A percentile compares a stretch with the other conserved stretches of the same genome.
phyloP scores from a whole-genome alignment of 2,797 vertebrate species.

The Corythornis leucogaster region DNA sequence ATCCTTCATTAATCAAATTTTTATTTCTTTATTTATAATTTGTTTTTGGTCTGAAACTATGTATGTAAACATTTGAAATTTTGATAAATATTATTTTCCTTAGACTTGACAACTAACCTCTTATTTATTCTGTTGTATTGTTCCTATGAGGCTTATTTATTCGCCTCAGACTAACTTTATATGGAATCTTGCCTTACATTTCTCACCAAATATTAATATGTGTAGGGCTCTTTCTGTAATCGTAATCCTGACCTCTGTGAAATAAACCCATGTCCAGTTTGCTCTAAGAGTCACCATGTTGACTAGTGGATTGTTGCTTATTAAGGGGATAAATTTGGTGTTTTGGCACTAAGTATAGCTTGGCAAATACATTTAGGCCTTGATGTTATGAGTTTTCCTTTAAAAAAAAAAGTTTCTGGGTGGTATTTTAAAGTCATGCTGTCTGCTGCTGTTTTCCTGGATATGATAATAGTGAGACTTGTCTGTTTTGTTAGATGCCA shows the following conservation, averaged over 20 bases:
- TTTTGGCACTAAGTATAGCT: constrained; percentile 4
- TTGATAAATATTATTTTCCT: not conserved
- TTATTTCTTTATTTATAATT: not conserved
- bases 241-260: not conserved
- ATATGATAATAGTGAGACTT: not conserved
- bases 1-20: not conserved
- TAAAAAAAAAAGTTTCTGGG: constrained; percentile 39
- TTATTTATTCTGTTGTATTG: not conserved
- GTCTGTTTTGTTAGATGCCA: not conserved
- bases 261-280: not conserved
- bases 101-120: not conserved
- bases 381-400: constrained; percentile 27
- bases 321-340: not conserved
- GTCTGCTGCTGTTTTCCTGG: constrained; percentile 35
- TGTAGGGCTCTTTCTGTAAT: not conserved
- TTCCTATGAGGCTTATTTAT: not conserved
- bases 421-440: constrained; percentile 13
- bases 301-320: not conserved
- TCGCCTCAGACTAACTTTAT: not conserved
- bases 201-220: not conserved
- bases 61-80: not conserved
- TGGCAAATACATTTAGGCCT: constrained; percentile 13
- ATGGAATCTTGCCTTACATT: not conserved
- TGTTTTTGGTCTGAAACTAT: not conserved
- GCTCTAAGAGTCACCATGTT: not conserved